Base-by-base conservation (phyloP, 2,113 vertebrate genomes). In the Recurvirostra avosetta region DNA sequence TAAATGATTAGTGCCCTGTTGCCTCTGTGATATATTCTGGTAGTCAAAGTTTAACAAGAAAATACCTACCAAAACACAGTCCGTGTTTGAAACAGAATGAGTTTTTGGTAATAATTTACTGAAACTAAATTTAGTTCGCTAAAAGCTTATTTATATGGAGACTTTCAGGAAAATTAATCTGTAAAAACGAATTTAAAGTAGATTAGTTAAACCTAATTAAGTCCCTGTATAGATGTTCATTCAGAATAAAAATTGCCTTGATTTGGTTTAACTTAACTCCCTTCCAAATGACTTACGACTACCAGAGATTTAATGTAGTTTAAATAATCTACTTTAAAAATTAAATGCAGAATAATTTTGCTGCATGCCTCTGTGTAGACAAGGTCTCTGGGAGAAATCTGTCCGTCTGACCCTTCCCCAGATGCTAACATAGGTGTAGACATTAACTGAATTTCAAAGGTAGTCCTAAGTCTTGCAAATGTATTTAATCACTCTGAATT, bases 181-280 rank as follows among this genome's bases (percentile, higher is more conserved):
- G 86, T 91, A 87, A 95, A 94, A 96, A 81, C 2, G 0, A 94
- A 85, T 85, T 86, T 95, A 77, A 96, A 96, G 65, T 82, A 77
- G 65, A 94, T 96, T 96, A 96, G 92, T 89, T 95, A 87, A 97
- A 96, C 91, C 52, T 92, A 91, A 89, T 97, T 94, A 92, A 89
- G 73, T 94, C 61, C 30, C 73, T 81, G 29, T 71, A 65, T 87
- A 87, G 68, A 96, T 70, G 76, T 75, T 96, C 14, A 87, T 92
- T 94, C 59, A 75, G 81, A 95, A 81, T 89, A 94, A 94, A 95
- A 92, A 85, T 78, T 92, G 55, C 26, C 34, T 92, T 96, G 86
- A 96, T 96, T 96, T 97, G 70, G 80, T 96, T 95, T 96, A 94
- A 87, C 56, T 84, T 89, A 89, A 95, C 80, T 92, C 86, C n/a